Conservation (phyloP, 2,797 vertebrate species). For the Peromyscus aztecus region DNA sequence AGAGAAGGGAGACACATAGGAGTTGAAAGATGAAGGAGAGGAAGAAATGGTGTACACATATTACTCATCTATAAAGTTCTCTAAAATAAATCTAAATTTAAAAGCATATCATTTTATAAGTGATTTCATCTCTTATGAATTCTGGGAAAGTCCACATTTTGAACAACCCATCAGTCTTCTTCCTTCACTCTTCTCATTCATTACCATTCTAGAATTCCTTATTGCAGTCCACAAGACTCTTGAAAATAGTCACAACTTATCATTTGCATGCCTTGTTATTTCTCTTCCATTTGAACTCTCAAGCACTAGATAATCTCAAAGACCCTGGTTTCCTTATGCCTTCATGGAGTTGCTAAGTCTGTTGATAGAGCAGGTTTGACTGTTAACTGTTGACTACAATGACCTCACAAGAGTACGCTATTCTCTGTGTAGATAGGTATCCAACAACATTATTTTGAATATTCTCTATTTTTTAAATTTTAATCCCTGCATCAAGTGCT, state of each 20-base stretch:
- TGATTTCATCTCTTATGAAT: background rate
- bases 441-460: background rate
- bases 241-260: no score
- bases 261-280: background rate
- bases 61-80: background rate
- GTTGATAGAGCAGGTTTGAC: background rate
- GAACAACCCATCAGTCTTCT: background rate
- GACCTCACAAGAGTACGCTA: background rate
- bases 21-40: background rate
- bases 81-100: background rate
- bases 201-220: background rate
- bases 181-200: background rate
- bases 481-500: no score
- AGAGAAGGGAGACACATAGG: background rate
- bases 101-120: background rate
- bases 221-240: background rate
- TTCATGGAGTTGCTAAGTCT: background rate
- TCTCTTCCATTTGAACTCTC: background rate
- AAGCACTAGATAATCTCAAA: background rate
- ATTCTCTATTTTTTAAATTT: background rate
- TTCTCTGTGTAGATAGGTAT: background rate
- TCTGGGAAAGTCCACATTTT: background rate
- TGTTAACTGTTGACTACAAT: background rate
- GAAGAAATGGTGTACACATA: background rate
- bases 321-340: background rate